Evolutionary conservation across 2,888 invertebrate species (phyloP).

Genomic region (Eremobia ochroleuca): DNA sequence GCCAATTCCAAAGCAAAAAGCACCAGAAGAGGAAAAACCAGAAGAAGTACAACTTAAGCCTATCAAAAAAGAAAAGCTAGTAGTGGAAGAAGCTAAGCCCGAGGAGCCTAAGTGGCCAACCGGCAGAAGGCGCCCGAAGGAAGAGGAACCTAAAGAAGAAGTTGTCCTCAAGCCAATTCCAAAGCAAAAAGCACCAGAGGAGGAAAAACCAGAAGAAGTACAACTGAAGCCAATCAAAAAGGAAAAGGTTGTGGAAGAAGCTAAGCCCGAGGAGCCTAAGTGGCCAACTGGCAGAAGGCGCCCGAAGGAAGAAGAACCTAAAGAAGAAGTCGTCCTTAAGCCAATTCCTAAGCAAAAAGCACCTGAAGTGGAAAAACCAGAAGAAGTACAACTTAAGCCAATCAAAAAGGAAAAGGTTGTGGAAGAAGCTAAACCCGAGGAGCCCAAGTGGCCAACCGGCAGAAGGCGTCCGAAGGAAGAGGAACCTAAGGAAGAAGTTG

Average conservation of each 20-base stretch:
- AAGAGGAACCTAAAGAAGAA: too few relatives aligned
- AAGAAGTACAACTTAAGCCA: not conserved
- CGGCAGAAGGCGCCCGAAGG: too few relatives aligned
- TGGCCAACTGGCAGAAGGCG: not conserved
- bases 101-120: slow-evolving; percentile 36
- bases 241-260: slow-evolving; percentile 25
- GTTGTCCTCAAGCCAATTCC: slow-evolving; percentile 8
- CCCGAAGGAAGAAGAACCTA: not conserved
- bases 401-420: not conserved
- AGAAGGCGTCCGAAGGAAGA: not conserved
- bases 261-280: slow-evolving; percentile 1
- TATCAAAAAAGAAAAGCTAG: slow-evolving; percentile 69
- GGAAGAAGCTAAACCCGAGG: not conserved
- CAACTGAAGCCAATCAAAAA: slow-evolving; percentile 17
- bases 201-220: slow-evolving; percentile 18
- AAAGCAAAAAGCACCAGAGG: slow-evolving; percentile 12
- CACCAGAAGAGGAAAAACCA: slow-evolving; percentile 77
- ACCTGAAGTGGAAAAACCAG: not conserved
- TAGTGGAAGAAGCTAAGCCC: slow-evolving; percentile 64
- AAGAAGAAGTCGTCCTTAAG: slow-evolving; percentile 8
- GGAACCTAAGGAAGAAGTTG: not conserved
- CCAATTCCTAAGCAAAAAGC: not conserved
- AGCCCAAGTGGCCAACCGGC: not conserved
- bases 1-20: slow-evolving; percentile 35
- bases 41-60: slow-evolving; percentile 85